A percentile compares a stretch with the other conserved stretches of the same genome.
These are phyloP conservation scores for Troides oblongomaculatus DNA, from an alignment of 2,888 invertebrate genomes.

Conservation along the genomic window DNA sequence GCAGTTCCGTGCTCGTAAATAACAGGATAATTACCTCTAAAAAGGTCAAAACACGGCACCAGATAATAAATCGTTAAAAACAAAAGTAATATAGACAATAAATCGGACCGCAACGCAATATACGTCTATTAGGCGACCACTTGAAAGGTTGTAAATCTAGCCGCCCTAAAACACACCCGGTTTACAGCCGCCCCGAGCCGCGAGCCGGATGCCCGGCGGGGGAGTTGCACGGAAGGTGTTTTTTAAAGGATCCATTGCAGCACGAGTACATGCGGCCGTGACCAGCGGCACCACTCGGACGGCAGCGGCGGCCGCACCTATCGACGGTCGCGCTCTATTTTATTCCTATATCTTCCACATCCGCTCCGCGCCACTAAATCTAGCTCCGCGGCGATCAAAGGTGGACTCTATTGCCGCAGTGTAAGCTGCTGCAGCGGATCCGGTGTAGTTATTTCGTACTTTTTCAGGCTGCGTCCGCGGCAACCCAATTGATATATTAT, in stretches of 20 bases:
- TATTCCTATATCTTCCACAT: conserved; percentile 14
- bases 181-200: conserved; percentile 53
- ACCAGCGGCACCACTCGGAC: conserved; percentile 29
- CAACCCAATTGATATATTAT: conserved; percentile 68
- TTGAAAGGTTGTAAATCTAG: conserved; percentile 70
- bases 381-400: conserved; percentile 9
- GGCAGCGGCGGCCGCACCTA: conserved; percentile 33
- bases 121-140: conserved; percentile 74
- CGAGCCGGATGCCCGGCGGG: conserved; percentile 29
- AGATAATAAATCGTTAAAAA: conserved; percentile 65
- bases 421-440: conserved; percentile 31
- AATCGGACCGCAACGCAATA: conserved; percentile 72
- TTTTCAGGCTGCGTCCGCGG: conserved; percentile 43
- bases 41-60: conserved; percentile 51
- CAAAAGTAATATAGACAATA: conserved; percentile 74
- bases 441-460: conserved; percentile 30
- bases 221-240: conserved; percentile 32
- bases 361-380: conserved; percentile 16
- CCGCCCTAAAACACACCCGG: conserved; percentile 59
- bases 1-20: conserved; percentile 36
- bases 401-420: conserved; percentile 29
- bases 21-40: conserved; percentile 45
- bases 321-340: conserved; percentile 20
- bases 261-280: conserved; percentile 33
- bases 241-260: conserved; percentile 35